Conservation (phyloP, 1,140 invertebrate species). For the Bombus waltoni region DNA sequence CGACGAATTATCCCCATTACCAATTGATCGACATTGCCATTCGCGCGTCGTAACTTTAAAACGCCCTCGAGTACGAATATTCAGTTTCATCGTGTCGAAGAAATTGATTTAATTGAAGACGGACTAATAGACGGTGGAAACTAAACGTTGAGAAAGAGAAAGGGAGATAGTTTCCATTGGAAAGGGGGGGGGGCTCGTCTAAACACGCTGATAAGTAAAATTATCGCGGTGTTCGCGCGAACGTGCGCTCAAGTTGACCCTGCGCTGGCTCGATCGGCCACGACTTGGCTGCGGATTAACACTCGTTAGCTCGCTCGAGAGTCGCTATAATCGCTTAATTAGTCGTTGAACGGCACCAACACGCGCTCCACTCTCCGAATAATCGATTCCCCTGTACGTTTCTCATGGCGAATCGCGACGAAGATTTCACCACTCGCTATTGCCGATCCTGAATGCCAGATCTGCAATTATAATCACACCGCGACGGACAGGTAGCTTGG, state of each 20-base stretch:
- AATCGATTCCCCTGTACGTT: slow-evolving; percentile 49
- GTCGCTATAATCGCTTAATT: slow-evolving; percentile 67
- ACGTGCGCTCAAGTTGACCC: slow-evolving; percentile 53
- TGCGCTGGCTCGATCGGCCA: slow-evolving; percentile 28
- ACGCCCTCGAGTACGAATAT: background rate
- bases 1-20: background rate
- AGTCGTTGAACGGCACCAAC: slow-evolving; percentile 49
- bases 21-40: background rate
- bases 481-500: background rate
- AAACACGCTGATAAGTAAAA: slow-evolving; percentile 59
- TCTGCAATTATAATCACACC: slow-evolving; percentile 58
- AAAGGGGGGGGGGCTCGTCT: slow-evolving; percentile 7
- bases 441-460: slow-evolving; percentile 28
- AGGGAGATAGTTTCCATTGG: background rate
- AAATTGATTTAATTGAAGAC: slow-evolving; percentile 38
- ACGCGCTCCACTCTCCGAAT: slow-evolving; percentile 42
- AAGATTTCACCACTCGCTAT: slow-evolving; percentile 37
- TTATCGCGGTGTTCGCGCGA: slow-evolving; percentile 46
- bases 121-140: background rate
- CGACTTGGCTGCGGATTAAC: slow-evolving; percentile 62
- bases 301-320: slow-evolving; percentile 60
- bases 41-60: background rate
- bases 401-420: slow-evolving; percentile 33
- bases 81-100: background rate
- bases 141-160: background rate